Evolutionary conservation across 2,113 vertebrate genomes (phyloP).

Genomic region (Thalassarche chlororhynchos): DNA sequence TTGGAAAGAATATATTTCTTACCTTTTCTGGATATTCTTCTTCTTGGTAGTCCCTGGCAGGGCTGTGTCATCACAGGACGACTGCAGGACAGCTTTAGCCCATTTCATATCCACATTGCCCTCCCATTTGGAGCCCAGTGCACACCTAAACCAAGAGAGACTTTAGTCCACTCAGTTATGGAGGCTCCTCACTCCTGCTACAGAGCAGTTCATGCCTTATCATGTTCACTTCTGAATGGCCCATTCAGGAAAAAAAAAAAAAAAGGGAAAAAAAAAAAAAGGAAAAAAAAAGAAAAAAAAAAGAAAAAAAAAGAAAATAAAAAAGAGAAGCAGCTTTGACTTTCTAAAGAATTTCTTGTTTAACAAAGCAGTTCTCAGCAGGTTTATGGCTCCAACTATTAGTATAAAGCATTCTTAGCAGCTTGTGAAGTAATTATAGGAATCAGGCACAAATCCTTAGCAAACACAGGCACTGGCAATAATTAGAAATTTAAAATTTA

Average conservation of each 20-base stretch:
- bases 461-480: not conserved
- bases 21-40: not conserved
- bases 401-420: not conserved
- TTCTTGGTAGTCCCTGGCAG: not conserved
- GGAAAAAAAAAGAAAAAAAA: not conserved
- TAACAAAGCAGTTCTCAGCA: not conserved
- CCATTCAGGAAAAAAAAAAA: not conserved
- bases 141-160: not conserved
- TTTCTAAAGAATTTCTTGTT: not conserved
- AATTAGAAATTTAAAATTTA: not conserved
- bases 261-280: not conserved
- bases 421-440: not conserved
- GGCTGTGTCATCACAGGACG: not conserved
- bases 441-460: not conserved
- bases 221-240: not conserved
- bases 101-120: not conserved
- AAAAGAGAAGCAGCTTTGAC: not conserved
- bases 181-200: not conserved
- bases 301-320: not conserved
- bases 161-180: fast-evolving
- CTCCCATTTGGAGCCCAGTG: not conserved
- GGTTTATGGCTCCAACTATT: not conserved
- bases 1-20: not conserved
- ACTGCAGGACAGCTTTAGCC: not conserved
- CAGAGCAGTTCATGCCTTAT: not conserved